These are phyloP conservation scores for Catharus minimus DNA, from an alignment of 2,113 vertebrate species.

Conservation along the genomic window DNA sequence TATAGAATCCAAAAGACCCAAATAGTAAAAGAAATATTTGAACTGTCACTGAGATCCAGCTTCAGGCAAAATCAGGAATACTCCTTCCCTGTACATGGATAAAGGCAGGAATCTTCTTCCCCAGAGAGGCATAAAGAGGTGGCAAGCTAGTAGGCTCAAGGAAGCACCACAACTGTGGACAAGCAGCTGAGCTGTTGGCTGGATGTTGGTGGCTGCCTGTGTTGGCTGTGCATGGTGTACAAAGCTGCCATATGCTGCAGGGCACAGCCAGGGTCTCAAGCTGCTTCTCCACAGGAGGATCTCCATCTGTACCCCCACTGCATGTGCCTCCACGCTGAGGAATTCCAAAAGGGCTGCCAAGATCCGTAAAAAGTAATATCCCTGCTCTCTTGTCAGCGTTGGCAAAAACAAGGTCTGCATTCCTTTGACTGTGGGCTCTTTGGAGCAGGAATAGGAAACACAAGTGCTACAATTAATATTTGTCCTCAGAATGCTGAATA, in stretches of 20 bases:
- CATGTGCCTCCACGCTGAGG: background rate
- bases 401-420: conserved; percentile 51
- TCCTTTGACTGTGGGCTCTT: background rate
- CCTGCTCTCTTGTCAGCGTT: background rate
- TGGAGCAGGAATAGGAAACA: conserved; percentile 19
- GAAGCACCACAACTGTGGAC: rapidly evolving
- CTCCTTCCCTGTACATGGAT: background rate
- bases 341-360: conserved; percentile 54
- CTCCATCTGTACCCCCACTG: background rate
- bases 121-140: background rate
- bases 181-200: background rate
- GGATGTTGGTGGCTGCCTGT: conserved; percentile 3
- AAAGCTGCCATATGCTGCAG: conserved; percentile 15
- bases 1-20: background rate
- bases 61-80: background rate
- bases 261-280: conserved; percentile 29
- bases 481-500: conserved; percentile 8
- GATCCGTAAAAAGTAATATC: conserved; percentile 34
- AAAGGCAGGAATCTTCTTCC: background rate
- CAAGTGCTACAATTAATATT: conserved; percentile 21
- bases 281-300: conserved; percentile 32
- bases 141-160: background rate
- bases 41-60: background rate
- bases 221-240: background rate
- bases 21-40: background rate